Percentiles rank a stretch among this genome's conserved stretches.
Conservation (phyloP, 2,797 vertebrate genomes). For the Falco berigora region DNA sequence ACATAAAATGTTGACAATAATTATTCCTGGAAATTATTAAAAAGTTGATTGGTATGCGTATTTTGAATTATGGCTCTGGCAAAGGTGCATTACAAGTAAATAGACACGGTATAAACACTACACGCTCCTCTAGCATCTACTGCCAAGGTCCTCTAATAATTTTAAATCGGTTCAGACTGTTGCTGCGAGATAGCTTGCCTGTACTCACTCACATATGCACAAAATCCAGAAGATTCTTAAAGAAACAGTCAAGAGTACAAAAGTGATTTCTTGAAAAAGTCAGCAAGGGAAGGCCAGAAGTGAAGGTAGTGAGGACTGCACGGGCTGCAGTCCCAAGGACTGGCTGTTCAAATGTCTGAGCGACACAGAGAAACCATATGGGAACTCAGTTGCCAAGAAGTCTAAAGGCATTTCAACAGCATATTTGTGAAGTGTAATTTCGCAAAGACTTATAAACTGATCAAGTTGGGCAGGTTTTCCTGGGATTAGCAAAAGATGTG, state of each 20-base stretch:
- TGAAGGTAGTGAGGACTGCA: not conserved
- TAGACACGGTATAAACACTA: not conserved
- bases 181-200: not conserved
- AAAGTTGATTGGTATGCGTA: not conserved
- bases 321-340: not conserved
- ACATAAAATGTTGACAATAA: constrained; percentile 19
- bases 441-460: constrained; percentile 47
- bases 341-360: not conserved
- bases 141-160: not conserved
- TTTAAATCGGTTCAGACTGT: constrained; percentile 2
- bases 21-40: constrained; percentile 54
- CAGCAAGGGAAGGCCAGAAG: not conserved
- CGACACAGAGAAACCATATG: not conserved
- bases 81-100: constrained; percentile 16
- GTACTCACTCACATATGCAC: not conserved
- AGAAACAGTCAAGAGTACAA: not conserved
- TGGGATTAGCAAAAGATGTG: not conserved
- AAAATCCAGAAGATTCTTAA: not conserved
- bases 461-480: constrained; percentile 37
- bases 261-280: not conserved
- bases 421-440: constrained; percentile 32
- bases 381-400: constrained; percentile 2
- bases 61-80: constrained; percentile 41
- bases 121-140: not conserved
- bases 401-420: constrained; percentile 46